Evolutionary conservation across 2,797 vertebrate species (phyloP), one percentile per base, ranked within the genome.

Genomic region (Halcyon badia): DNA sequence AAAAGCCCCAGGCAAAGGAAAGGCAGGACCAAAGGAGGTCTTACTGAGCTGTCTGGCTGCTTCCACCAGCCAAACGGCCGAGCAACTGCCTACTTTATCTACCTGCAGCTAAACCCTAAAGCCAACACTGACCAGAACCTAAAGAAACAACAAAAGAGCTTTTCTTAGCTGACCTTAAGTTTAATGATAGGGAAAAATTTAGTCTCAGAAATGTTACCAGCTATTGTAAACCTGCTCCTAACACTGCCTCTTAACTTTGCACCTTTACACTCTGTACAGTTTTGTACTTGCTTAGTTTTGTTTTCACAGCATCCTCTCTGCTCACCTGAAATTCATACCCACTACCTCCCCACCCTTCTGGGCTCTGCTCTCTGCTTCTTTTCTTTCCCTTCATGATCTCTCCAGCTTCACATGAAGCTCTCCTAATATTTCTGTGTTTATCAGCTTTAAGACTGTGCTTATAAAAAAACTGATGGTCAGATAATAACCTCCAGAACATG

Each of bases 381-480:
- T 82, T 87, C 57, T 73, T 81, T 87, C 52, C 39, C 26, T 51
- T 20, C 6, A 5, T 48, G 15, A 62, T 70, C 21, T 62, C 51
- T 75, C n/a, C 42, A 52, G 66, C 66, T 51, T 70, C 33, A 51
- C 6, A 5, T 56, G 15, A 65, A 68, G 75, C 24, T 57, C 48
- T 82, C 33, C 46, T 51, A 89, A 19, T 41, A 76, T 41, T 95
- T 70, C 35, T 13, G 16, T 54, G 64, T 92, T 95, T 92, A 90
- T 46, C 9, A 8, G 24, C 30, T 62, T 48, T 18, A 69, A 46
- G 56, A 76, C 3, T 1, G 51, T 66, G 42, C 39, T 92, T 82
- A 89, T 76, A 88, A 90, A 73, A 88, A 72, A 83, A 62, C 6
- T 5, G 37, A 62, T 44, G 39, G 1, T 48, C 49, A 48, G 75